Evolutionary conservation across 2,113 vertebrate species (phyloP), one percentile per base, ranked within the genome.

Genomic region (Australoheros scitulus): DNA sequence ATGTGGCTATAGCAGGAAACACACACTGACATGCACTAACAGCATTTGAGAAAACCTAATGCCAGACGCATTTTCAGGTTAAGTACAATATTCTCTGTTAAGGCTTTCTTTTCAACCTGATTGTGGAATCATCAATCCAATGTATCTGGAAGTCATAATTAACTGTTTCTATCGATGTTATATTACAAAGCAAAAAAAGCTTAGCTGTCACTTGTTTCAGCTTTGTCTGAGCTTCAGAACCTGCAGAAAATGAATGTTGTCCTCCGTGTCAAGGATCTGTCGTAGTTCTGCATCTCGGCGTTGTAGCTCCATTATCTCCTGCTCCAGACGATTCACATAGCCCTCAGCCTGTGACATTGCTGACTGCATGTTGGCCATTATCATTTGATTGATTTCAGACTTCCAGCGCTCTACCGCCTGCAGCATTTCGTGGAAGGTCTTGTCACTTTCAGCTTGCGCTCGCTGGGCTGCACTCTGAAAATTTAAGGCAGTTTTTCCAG

Each of bases 201-300:
- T 9, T 36, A 22, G 52, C 26, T 38, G 29, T 7, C 24, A 57
- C 7, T 26, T 57, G 18, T 29, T 56, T 0, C 32, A 72, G 79
- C 47, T 26, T 10, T 32, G 18, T 43, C 4, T 36, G 5, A 78
- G 38, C 38, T 65, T 78, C 20, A 65, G 47, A 84, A 96, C 96
- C 95, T 96, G 95, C 75, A 96, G 81, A 58, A 96, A 96, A 80
- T 96, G 92, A 87, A 96, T 96, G 93, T 94, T 96, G 92, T 96
- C 95, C 84, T 96, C 95, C 0, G 96, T 96, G 47, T 96, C 95
- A 0, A 96, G 90, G 81, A 96, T 95, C 80, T 95, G 95, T 47
- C 93, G 81, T 0, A 96, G 89, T 81, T 96, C 96, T 9, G 91
- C 88, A 1, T 95, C 95, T 68, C 94, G 87, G 13, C 92, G 92